Base-by-base conservation (phyloP, 1,140 invertebrate genomes). In the Cephus cinctus region DNA sequence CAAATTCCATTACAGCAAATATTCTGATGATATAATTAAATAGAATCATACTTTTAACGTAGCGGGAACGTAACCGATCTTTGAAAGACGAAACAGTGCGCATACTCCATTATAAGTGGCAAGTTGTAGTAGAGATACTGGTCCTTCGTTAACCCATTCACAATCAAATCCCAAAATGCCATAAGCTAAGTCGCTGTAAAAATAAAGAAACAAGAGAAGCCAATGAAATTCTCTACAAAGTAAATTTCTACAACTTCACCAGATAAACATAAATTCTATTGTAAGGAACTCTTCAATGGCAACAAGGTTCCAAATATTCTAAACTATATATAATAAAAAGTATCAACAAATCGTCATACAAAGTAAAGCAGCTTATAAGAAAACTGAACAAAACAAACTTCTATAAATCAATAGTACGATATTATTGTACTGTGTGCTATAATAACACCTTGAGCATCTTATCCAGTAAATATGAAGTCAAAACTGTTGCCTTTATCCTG, bases 131-230 rank as follows among this genome's bases (percentile, higher is more conserved):
- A 88, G 56, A 0, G 85, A 83, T 18, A 86, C 75, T 0, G 81
- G 78, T 11, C 77, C 75, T 22, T 76, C 74, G 2, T 80, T 82
- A 1, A 84, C 79, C 86, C 86, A 88, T 71, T 88, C 86, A 55
- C 85, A 87, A 63, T 88, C 86, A 50, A 88, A 81, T 16, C 86
- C 86, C 19, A 88, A 55, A 15, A 84, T 72, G 18, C 64, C 57
- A 50, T 67, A 50, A 14, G 61, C 65, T 22, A 73, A 61, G 47
- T 77, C 62, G 25, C 73, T 76, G 47, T 14, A 56, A 66, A 25
- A 48, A 51, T 39, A 54, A 19, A 21, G 49, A 41, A 16, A 42
- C 15, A 20, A 41, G 23, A 27, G 38, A 32, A 20, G 14, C 11
- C 6, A 39, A 47, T 31, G 14, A 36, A 11, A 46, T 36, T 23